Percentiles rank a stretch among this genome's conserved stretches.
Evolutionary conservation across 2,113 vertebrate species (phyloP).

Genomic region (Regulus satrapa): DNA sequence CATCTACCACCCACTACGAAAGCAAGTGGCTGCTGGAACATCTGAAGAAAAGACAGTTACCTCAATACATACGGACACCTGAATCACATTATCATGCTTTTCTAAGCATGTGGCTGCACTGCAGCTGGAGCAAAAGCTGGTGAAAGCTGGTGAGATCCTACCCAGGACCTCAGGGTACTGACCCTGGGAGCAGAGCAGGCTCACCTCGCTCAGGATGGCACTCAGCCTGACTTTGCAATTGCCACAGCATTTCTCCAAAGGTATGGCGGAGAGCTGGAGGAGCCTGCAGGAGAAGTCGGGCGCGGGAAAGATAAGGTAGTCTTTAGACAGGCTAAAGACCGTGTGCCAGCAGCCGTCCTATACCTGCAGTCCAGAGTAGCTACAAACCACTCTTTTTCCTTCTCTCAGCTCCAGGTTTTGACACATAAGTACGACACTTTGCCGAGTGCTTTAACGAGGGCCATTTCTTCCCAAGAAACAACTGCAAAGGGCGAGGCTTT

Average conservation of each 20-base stretch:
- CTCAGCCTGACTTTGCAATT: not conserved
- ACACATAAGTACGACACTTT: not conserved
- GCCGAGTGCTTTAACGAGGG: not conserved
- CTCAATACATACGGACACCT: not conserved
- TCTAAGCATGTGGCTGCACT: not conserved
- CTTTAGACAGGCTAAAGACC: not conserved
- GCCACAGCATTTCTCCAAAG: not conserved
- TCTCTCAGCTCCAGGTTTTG: not conserved
- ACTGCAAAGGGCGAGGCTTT: not conserved
- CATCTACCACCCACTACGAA: not conserved
- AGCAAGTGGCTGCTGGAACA: not conserved
- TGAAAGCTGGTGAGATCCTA: not conserved
- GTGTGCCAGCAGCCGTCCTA: accelerated
- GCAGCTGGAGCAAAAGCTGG: not conserved
- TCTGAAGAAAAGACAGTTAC: not conserved
- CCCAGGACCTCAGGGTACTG: accelerated
- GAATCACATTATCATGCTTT: not conserved
- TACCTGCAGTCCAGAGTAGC: not conserved
- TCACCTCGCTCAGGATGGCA: not conserved
- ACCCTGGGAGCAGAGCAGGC: not conserved
- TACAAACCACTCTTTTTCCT: not conserved
- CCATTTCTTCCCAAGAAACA: not conserved
- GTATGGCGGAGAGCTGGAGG: not conserved
- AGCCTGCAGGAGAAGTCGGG: accelerated
- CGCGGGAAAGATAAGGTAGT: accelerated